A percentile compares a stretch with the other conserved stretches of the same genome.
phyloP scores from a whole-genome alignment of 2,113 vertebrate genomes.

The Syrrhaptes paradoxus region DNA sequence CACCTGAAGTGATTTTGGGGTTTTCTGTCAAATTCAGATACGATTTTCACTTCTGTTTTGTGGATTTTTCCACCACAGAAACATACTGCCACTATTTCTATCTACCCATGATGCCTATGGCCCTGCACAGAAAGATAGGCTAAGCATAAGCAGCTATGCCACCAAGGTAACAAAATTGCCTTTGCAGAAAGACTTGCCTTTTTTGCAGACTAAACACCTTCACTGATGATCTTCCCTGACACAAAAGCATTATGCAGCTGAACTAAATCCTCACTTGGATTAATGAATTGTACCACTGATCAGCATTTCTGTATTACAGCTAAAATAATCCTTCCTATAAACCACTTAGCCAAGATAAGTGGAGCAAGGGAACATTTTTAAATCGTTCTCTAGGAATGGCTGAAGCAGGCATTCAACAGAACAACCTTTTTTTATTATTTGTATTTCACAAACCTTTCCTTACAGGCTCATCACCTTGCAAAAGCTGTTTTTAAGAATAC shows the following conservation, averaged over 20 bases:
- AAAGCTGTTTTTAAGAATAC: background rate
- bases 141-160: background rate
- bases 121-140: background rate
- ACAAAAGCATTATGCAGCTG: background rate
- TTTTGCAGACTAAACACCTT: background rate
- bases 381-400: background rate
- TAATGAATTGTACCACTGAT: conserved; percentile 17
- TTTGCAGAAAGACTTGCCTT: background rate
- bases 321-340: conserved; percentile 38
- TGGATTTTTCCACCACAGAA: background rate
- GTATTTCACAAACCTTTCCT: background rate
- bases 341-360: conserved; percentile 24
- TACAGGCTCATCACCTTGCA: background rate
- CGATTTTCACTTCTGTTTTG: background rate
- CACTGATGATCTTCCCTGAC: background rate
- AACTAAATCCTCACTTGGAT: background rate
- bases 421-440: background rate
- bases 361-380: background rate
- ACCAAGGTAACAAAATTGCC: background rate
- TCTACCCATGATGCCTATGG: background rate
- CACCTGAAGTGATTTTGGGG: background rate
- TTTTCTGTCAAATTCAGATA: background rate
- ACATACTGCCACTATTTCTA: background rate
- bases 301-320: conserved; percentile 2
- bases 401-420: background rate